A percentile compares a stretch with the other conserved stretches of the same genome.
Conservation (phyloP, 2,797 vertebrate species). For the Adelosebastes latens region DNA sequence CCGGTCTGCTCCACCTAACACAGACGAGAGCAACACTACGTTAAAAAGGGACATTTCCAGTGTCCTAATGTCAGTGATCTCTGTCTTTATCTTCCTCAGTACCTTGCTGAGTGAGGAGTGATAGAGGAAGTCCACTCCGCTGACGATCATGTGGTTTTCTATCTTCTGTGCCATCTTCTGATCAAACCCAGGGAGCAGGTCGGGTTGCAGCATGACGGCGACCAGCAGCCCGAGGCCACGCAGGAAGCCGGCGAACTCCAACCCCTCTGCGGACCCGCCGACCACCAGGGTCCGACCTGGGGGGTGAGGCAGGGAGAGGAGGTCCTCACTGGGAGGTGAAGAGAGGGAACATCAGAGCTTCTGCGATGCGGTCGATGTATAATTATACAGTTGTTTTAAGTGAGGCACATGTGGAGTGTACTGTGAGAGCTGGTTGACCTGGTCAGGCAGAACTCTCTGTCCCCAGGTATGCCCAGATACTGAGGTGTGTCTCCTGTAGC, state of each 20-base stretch:
- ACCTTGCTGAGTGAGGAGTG: conserved; percentile 84
- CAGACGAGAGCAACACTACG: background rate
- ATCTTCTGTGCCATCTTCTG: conserved; percentile 85
- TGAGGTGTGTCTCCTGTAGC: conserved; percentile 86
- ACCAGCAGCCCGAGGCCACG: conserved; percentile 85
- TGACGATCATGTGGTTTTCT: conserved; percentile 84
- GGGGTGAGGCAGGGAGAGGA: conserved; percentile 85
- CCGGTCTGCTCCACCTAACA: conserved; percentile 83
- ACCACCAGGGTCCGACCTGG: conserved; percentile 87
- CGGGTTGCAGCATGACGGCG: conserved; percentile 85
- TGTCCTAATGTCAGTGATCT: background rate
- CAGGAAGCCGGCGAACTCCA: conserved; percentile 89
- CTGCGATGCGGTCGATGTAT: no score
- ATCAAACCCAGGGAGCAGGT: conserved; percentile 85
- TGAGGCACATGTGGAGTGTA: background rate
- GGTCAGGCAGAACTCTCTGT: conserved; percentile 86
- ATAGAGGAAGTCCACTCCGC: conserved; percentile 82
- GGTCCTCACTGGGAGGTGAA: conserved; percentile 81
- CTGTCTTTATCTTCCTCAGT: background rate
- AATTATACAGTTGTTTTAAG: background rate
- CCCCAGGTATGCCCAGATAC: conserved; percentile 83
- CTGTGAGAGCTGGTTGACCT: conserved; percentile 70
- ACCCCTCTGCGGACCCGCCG: conserved; percentile 85
- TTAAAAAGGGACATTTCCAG: no score
- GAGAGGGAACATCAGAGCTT: background rate